Evolutionary conservation across 2,113 vertebrate species (phyloP), one percentile per base, ranked within the genome.

Genomic region (Picathartes gymnocephalus): DNA sequence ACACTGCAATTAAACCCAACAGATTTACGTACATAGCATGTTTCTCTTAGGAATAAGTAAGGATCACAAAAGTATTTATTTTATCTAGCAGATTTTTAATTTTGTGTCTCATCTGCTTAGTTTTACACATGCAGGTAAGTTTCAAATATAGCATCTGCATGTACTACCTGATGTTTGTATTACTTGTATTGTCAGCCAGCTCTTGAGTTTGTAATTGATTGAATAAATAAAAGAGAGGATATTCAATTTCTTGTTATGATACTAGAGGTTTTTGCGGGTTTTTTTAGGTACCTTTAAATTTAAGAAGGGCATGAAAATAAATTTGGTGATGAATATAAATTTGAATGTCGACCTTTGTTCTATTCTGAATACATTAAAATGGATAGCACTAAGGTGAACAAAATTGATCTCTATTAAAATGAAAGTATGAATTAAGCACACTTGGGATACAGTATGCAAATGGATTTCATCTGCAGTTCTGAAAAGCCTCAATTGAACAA

Each of bases 401-500:
- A 58, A 80, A 94, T 48, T 17, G 50, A 93, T 45, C 31, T 81
- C 68, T 78, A 95, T 86, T 87, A 87, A 35, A 86, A 93, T 89
- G 39, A 66, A 95, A 94, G 86, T 92, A 81, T 96, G 51, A 95
- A 88, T 95, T 97, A 96, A 94, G 87, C 92, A 94, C 81, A 71
- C 42, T 96, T 89, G 95, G 88, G 90, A 96, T 94, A 56, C 93
- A 68, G 68, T 92, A 94, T 97, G 87, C 95, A 94, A 96, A 96
- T 96, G 37, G 31, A 71, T 95, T 96, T 96, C 47, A 86, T 92
- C 82, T 96, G 69, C 88, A 86, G 65, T 92, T 94, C 82, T 94
- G 92, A 86, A 94, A 94, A 95, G 82, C 92, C 48, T 96, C 76
- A 69, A 11, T 54, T 94, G 86, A 73, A 93, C 86, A 74, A 66